phyloP scores from a whole-genome alignment of 2,888 invertebrate species.

The Syrphus vitripennis region DNA sequence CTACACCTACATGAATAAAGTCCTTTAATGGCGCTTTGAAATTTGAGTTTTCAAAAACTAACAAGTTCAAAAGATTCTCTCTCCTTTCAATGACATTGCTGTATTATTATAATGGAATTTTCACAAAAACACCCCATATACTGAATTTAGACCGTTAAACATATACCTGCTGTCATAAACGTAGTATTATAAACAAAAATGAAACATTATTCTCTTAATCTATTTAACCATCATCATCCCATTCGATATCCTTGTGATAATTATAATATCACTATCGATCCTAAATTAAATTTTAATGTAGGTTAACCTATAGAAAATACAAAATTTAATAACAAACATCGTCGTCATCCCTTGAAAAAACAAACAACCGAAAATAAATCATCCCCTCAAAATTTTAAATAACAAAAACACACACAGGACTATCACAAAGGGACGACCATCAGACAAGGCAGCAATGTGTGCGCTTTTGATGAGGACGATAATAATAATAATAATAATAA shows the following conservation, averaged over 20 bases:
- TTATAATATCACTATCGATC: background rate
- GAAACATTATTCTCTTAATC: background rate
- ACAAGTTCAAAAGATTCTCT: background rate
- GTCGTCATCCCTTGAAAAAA: background rate
- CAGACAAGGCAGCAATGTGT: background rate
- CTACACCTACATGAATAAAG: too few relatives aligned
- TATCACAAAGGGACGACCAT: too few relatives aligned
- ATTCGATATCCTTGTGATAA: constrained; percentile 18
- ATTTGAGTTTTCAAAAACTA: background rate
- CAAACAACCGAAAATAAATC: background rate
- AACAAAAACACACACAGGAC: background rate
- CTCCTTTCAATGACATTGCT: background rate
- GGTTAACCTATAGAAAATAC: background rate
- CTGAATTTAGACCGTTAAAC: too few relatives aligned
- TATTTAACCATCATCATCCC: background rate
- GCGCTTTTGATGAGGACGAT: background rate
- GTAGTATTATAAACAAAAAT: background rate
- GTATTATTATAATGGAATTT: background rate
- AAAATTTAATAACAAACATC: background rate
- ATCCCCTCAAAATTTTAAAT: background rate
- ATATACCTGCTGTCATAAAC: background rate
- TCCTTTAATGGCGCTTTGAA: background rate
- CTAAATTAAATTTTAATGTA: background rate
- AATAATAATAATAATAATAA: constrained; percentile 31
- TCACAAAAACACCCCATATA: too few relatives aligned